A percentile compares a stretch with the other conserved stretches of the same genome.
phyloP scores from a whole-genome alignment of 1,140 invertebrate genomes.

The Drosophila kohkoa region DNA sequence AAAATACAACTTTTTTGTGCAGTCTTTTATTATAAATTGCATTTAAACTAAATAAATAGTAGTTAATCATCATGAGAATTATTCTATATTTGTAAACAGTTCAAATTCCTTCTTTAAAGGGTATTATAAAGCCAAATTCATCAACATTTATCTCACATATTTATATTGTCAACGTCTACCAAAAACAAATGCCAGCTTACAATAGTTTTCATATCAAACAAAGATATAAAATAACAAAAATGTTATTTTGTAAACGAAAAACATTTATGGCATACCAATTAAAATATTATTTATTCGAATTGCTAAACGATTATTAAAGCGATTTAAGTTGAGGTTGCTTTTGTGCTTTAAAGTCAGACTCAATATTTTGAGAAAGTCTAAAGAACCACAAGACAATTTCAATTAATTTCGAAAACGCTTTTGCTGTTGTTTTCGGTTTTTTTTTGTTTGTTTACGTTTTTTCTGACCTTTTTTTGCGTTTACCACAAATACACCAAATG shows the following conservation, averaged over 20 bases:
- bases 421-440: conserved; percentile 11
- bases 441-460: conserved; percentile 17
- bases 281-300: conserved; percentile 11
- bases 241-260: conserved; percentile 17
- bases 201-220: conserved; percentile 21
- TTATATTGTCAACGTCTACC: conserved; percentile 1
- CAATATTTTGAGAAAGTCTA: conserved; percentile 7
- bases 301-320: conserved; percentile 7
- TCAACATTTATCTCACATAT: background rate
- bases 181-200: conserved; percentile 16
- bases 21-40: background rate
- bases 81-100: too few species aligned
- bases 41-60: too few species aligned
- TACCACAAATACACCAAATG: conserved; percentile 38
- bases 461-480: conserved; percentile 16
- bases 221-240: too few species aligned
- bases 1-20: background rate
- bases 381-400: conserved; percentile 31
- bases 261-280: background rate
- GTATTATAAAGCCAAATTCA: background rate
- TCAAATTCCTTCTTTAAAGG: background rate
- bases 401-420: conserved; percentile 37
- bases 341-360: conserved; percentile 1
- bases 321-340: background rate
- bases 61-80: too few species aligned